A percentile compares a stretch with the other conserved stretches of the same genome.
Conservation (phyloP, 2,113 vertebrate species). For the Pluvialis apricaria region DNA sequence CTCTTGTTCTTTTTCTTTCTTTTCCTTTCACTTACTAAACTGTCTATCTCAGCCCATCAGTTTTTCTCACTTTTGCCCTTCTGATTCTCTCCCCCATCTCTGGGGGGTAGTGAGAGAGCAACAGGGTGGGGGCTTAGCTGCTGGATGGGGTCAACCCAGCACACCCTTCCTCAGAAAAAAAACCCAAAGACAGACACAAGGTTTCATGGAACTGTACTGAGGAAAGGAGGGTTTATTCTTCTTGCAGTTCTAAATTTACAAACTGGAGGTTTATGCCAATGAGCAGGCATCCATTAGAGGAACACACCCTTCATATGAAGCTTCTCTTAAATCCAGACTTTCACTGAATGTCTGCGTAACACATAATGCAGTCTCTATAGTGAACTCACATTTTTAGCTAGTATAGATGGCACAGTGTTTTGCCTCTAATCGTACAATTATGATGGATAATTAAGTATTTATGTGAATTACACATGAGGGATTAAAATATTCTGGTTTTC, state of each 20-base stretch:
- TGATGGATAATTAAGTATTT: not conserved
- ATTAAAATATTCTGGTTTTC: not conserved
- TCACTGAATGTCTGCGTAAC: not conserved
- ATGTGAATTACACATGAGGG: not conserved
- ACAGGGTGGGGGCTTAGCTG: not conserved
- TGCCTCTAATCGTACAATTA: not conserved
- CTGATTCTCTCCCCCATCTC: not conserved
- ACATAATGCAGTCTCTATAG: not conserved
- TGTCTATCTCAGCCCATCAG: too few species aligned
- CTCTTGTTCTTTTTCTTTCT: not conserved
- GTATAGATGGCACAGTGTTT: not conserved
- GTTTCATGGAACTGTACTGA: not conserved
- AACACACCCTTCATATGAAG: not conserved
- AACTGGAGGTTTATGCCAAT: not conserved
- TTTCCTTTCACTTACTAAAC: not conserved
- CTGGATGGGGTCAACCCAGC: not conserved
- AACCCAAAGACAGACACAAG: not conserved
- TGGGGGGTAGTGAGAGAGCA: accelerated
- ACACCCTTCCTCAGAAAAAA: not conserved
- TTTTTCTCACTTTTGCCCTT: not conserved
- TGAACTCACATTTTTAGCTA: not conserved
- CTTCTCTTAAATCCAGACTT: not conserved
- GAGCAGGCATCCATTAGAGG: not conserved
- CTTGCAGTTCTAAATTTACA: not conserved
- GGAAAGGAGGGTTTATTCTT: not conserved